phyloP scores from a whole-genome alignment of 2,888 invertebrate species.

The Calameuta filiformis region DNA sequence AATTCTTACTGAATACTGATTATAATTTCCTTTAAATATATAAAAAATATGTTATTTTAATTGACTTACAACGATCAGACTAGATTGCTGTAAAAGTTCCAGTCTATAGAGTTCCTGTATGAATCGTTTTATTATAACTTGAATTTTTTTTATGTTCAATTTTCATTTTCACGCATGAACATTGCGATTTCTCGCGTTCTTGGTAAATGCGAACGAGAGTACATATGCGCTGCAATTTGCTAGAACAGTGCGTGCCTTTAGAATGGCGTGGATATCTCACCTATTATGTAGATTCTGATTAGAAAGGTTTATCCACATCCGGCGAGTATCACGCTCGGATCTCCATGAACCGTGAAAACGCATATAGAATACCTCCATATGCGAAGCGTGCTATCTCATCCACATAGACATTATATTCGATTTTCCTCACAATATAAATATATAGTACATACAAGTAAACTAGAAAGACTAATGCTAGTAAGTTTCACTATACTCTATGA shows the following conservation, averaged over 20 bases:
- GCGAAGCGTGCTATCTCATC: not conserved
- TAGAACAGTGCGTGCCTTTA: constrained; percentile 28
- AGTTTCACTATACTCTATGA: not conserved
- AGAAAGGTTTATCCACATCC: constrained; percentile 27
- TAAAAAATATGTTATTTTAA: not conserved
- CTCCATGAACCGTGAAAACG: constrained; percentile 26
- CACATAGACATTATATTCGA: not conserved
- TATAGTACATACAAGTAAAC: not conserved
- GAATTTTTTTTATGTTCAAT: not conserved
- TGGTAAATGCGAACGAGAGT: not conserved
- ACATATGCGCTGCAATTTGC: not conserved
- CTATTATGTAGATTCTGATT: constrained; percentile 32
- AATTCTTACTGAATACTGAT: not conserved
- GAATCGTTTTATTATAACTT: not conserved
- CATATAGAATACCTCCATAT: not conserved
- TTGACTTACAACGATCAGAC: not conserved
- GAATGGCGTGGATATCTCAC: constrained; percentile 37
- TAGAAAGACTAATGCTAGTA: not conserved
- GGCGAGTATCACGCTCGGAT: constrained; percentile 21
- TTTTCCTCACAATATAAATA: not conserved
- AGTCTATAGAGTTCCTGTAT: too few species aligned
- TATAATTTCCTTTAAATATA: not conserved
- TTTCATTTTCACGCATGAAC: not conserved
- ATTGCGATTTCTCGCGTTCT: not conserved
- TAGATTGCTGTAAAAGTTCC: not conserved